phyloP scores from a whole-genome alignment of 2,888 invertebrate species.

The Ischnura elegans region DNA sequence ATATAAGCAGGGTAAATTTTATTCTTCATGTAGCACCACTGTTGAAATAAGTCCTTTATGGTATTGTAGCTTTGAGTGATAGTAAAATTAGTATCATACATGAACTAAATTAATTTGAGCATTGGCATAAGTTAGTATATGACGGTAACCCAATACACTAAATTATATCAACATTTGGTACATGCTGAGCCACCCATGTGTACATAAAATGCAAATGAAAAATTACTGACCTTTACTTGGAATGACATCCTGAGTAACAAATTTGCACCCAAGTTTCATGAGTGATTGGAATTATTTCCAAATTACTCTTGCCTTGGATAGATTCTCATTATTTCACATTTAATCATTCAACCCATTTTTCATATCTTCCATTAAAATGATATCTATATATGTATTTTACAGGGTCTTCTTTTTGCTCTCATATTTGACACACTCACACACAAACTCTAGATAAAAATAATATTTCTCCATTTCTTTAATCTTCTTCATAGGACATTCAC shows the following conservation, averaged over 20 bases:
- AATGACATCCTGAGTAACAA: not conserved
- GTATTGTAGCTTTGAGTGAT: not conserved
- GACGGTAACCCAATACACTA: not conserved
- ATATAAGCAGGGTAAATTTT: conserved; percentile 44
- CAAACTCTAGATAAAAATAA: conserved; percentile 62
- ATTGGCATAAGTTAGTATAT: conserved; percentile 13
- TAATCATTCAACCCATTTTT: not conserved
- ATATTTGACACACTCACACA: conserved; percentile 30
- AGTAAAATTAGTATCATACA: not conserved
- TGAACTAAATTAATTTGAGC: conserved; percentile 52
- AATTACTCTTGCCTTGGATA: conserved; percentile 30
- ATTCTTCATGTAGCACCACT: conserved; percentile 56
- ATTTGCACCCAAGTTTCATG: not conserved
- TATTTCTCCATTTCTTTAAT: conserved; percentile 49
- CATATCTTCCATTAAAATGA: not conserved
- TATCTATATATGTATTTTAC: not conserved
- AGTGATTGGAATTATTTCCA: not conserved
- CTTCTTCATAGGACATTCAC: conserved; percentile 57
- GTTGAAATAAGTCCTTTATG: conserved; percentile 6
- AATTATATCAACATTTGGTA: not conserved
- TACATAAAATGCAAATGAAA: not conserved
- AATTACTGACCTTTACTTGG: conserved; percentile 36
- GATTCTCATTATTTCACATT: not conserved
- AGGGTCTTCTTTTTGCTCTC: conserved; percentile 25
- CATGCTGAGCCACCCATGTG: not conserved